Evolutionary conservation across 2,113 vertebrate species (phyloP).

Genomic region (Chaenogobius annularis): DNA sequence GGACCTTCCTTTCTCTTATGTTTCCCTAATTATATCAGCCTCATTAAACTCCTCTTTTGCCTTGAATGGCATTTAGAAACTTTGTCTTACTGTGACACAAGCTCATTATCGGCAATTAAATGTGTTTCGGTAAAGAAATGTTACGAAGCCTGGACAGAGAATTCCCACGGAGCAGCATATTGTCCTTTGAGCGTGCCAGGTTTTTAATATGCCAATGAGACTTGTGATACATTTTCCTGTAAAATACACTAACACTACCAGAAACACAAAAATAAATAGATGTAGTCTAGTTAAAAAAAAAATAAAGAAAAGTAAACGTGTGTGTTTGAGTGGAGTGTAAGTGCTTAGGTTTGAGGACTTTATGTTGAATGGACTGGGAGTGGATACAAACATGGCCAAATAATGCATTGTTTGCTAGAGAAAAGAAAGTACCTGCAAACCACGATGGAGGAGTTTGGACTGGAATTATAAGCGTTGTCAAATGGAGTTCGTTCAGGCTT

Average conservation of each 20-base stretch:
- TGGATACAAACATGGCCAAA: no score
- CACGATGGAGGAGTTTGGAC: no score
- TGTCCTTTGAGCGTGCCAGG: background rate
- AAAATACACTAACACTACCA: background rate
- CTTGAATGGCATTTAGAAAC: constrained; percentile 19
- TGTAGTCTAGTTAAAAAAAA: background rate
- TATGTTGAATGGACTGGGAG: no score
- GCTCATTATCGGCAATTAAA: constrained; percentile 34
- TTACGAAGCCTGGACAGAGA: constrained; percentile 21
- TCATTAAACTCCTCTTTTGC: constrained; percentile 31
- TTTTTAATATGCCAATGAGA: background rate
- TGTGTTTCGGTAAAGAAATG: constrained; percentile 21
- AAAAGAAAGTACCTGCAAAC: no score
- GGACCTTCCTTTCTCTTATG: constrained; percentile 3
- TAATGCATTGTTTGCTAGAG: no score
- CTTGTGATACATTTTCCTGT: background rate
- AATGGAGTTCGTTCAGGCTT: no score
- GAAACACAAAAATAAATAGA: background rate
- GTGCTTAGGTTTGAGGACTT: no score
- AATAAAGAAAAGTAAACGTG: background rate
- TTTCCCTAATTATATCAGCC: constrained; percentile 38
- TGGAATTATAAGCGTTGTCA: no score
- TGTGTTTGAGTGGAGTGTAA: background rate
- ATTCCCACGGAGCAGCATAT: background rate
- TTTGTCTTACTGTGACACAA: constrained; percentile 12